Conservation (phyloP, 2,797 vertebrate species). For the Gadopsis bispinosus region DNA sequence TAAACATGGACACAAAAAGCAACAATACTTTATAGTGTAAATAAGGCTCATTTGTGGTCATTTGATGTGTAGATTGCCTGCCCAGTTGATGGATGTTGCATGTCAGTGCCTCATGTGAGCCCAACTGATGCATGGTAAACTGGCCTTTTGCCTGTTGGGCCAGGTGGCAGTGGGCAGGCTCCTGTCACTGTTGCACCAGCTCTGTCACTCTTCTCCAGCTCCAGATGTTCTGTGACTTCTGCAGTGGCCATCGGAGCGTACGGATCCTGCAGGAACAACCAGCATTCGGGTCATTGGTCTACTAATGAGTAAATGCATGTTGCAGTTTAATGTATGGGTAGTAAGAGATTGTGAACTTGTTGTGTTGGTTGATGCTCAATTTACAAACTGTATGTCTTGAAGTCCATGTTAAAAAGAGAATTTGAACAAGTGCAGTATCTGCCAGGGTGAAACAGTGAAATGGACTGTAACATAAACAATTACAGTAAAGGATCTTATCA, state of each 20-base stretch:
- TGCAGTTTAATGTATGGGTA: background rate
- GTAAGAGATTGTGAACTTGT: background rate
- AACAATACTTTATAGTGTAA: conserved; percentile 66
- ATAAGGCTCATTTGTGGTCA: conserved; percentile 45
- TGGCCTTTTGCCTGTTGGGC: conserved; percentile 53
- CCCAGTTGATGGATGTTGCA: conserved; percentile 65
- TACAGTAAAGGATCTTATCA: background rate
- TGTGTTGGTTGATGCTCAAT: background rate
- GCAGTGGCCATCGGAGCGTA: conserved; percentile 18
- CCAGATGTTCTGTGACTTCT: conserved; percentile 62
- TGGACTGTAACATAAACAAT: background rate
- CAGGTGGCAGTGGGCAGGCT: conserved; percentile 68
- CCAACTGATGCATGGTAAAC: conserved; percentile 32
- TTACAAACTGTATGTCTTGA: background rate
- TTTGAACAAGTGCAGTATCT: background rate
- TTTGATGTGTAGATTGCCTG: conserved; percentile 73
- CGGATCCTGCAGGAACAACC: background rate
- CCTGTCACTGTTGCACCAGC: conserved; percentile 43
- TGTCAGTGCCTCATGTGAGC: conserved; percentile 57
- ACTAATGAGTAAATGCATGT: conserved; percentile 9
- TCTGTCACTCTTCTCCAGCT: conserved; percentile 55
- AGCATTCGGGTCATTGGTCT: conserved; percentile 6
- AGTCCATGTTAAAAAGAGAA: background rate
- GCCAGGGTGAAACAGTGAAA: background rate
- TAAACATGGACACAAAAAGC: conserved; percentile 19